Conservation (phyloP, 23 tunicate species). For the Halocynthia aurantium region DNA sequence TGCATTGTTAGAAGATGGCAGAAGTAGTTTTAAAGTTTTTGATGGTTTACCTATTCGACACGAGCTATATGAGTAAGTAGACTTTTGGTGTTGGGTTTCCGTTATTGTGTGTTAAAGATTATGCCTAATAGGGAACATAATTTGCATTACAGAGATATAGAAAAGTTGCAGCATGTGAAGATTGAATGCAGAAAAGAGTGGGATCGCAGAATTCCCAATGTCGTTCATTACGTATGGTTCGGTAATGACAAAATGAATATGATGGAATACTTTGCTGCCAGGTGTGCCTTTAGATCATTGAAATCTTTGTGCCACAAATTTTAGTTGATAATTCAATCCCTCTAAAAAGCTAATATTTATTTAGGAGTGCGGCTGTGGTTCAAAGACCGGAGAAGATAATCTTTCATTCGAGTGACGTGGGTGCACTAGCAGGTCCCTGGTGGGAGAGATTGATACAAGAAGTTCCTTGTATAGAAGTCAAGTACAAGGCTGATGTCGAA, state of each 20-base stretch:
- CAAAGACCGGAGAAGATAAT: slow-evolving; percentile 1
- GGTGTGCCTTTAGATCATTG: not conserved
- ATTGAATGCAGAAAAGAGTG: slow-evolving; percentile 6
- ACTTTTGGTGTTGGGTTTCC: too few species aligned
- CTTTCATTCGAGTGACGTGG: not conserved
- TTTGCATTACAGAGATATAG: too few species aligned
- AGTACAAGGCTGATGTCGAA: too few species aligned
- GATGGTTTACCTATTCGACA: too few species aligned
- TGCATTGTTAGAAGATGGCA: too few species aligned
- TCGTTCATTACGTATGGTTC: slow-evolving; percentile 23
- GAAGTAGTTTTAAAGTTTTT: too few species aligned
- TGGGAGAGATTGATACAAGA: slow-evolving; percentile 11
- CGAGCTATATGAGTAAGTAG: too few species aligned
- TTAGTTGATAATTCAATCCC: too few species aligned
- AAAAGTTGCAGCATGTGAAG: not conserved
- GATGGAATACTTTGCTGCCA: not conserved
- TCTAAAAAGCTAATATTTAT: not conserved
- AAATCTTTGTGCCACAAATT: too few species aligned
- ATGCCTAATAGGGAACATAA: too few species aligned
- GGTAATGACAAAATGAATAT: not conserved
- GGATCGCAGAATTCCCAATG: slow-evolving; percentile 6
- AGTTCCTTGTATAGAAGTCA: slow-evolving; percentile 12
- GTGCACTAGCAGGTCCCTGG: slow-evolving; percentile 2
- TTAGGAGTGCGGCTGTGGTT: slow-evolving; percentile 14
- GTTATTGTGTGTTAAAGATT: too few species aligned